These are phyloP conservation scores for Drosophila nr. perissopoda DNA, from an alignment of 2,888 invertebrate species.

Conservation along the genomic window DNA sequence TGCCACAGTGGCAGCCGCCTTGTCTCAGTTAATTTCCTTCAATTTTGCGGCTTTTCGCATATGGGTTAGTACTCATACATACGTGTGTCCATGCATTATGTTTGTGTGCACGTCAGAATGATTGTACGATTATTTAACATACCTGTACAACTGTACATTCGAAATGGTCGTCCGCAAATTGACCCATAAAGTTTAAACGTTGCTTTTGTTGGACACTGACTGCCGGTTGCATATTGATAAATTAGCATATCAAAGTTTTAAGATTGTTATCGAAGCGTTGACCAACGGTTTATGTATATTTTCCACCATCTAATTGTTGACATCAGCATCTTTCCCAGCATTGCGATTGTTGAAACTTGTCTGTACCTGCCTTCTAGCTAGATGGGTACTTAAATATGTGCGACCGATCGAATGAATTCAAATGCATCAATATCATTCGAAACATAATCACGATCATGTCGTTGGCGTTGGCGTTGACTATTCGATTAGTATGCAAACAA, in stretches of 20 bases:
- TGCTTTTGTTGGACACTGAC: conserved; percentile 21
- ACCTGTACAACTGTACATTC: conserved; percentile 36
- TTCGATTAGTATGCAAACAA: conserved; percentile 38
- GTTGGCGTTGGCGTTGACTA: conserved; percentile 9
- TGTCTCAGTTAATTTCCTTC: conserved; percentile 55
- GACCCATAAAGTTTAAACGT: conserved; percentile 58
- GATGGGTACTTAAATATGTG: conserved; percentile 1
- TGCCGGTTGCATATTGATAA: conserved; percentile 21
- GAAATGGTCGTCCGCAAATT: conserved; percentile 61
- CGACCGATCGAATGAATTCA: conserved; percentile 10
- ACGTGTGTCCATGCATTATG: conserved; percentile 10
- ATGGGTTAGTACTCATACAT: conserved; percentile 41
- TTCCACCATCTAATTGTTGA: not conserved
- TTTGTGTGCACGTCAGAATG: conserved; percentile 11
- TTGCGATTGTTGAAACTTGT: not conserved
- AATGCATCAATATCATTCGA: conserved; percentile 14
- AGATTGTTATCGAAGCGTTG: conserved; percentile 16
- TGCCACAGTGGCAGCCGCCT: conserved; percentile 33
- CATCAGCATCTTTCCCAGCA: not conserved
- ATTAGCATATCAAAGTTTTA: conserved; percentile 16
- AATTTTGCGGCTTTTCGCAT: conserved; percentile 68
- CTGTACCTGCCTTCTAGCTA: not conserved
- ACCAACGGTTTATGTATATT: not conserved
- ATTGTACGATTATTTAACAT: conserved; percentile 12
- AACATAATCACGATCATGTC: conserved; percentile 37